phyloP scores from a whole-genome alignment of 2,888 invertebrate species.

The Meteorus cinctellus region DNA sequence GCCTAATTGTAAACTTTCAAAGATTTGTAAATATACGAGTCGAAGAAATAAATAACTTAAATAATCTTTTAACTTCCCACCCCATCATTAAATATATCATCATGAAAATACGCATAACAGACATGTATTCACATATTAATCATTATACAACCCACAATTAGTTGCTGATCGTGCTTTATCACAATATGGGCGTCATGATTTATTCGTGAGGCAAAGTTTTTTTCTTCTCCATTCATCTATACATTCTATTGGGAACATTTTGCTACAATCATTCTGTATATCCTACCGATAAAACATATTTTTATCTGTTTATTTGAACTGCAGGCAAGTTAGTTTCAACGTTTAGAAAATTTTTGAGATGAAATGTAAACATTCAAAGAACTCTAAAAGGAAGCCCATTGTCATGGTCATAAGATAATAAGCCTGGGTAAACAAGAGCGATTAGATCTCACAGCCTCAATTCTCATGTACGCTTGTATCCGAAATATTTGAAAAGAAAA shows the following conservation, averaged over 20 bases:
- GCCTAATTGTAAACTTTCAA: neutral
- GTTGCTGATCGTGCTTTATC: neutral
- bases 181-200: constrained; percentile 17
- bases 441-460: neutral
- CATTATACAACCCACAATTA: neutral
- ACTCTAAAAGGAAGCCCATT: constrained; percentile 5
- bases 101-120: neutral
- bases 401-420: constrained; percentile 19
- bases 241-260: neutral
- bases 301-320: constrained; percentile 22
- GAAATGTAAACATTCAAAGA: neutral
- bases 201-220: neutral
- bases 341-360: neutral
- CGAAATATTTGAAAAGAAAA: neutral
- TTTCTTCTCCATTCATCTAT: neutral
- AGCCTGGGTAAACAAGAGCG: constrained; percentile 15
- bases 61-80: neutral
- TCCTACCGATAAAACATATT: neutral
- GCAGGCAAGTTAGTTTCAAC: neutral
- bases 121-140: constrained; percentile 11
- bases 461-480: neutral
- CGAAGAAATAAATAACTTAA: neutral
- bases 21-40: neutral
- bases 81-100: neutral
- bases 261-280: neutral